Conservation (phyloP, 2,113 vertebrate species). For the Strix aluco region DNA sequence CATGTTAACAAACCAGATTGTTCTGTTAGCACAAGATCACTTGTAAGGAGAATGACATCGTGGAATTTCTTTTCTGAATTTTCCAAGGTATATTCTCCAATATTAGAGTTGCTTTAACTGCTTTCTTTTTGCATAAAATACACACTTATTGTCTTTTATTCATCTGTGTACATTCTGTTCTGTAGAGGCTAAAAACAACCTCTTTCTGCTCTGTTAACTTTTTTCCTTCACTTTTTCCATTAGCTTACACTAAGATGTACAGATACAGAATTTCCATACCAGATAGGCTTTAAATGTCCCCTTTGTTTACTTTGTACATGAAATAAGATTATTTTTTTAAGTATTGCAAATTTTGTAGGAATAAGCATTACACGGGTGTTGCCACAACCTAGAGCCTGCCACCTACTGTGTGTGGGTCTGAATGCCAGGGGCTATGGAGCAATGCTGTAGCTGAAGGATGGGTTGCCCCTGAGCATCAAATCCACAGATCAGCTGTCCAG, state of each 20-base stretch:
- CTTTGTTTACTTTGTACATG: neutral
- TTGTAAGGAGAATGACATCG: neutral
- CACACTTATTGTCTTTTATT: neutral
- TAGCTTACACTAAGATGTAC: neutral
- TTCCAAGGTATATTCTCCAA: neutral
- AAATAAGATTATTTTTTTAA: neutral
- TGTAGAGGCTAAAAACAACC: neutral
- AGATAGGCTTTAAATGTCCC: neutral
- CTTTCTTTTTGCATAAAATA: neutral
- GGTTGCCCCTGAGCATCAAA: neutral
- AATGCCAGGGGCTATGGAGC: neutral
- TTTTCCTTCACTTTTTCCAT: neutral
- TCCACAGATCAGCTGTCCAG: neutral
- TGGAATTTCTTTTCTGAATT: neutral
- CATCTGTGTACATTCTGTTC: neutral
- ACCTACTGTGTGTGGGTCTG: accelerated
- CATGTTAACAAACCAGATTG: neutral
- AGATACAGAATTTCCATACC: neutral
- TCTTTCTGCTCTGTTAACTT: neutral
- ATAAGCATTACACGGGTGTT: neutral
- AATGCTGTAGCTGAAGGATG: neutral
- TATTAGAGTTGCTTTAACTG: neutral
- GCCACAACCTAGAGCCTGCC: neutral
- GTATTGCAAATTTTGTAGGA: neutral
- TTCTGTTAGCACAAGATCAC: neutral